Base-by-base conservation (phyloP, 1,140 invertebrate genomes). In the Brevipalpus yothersi region DNA sequence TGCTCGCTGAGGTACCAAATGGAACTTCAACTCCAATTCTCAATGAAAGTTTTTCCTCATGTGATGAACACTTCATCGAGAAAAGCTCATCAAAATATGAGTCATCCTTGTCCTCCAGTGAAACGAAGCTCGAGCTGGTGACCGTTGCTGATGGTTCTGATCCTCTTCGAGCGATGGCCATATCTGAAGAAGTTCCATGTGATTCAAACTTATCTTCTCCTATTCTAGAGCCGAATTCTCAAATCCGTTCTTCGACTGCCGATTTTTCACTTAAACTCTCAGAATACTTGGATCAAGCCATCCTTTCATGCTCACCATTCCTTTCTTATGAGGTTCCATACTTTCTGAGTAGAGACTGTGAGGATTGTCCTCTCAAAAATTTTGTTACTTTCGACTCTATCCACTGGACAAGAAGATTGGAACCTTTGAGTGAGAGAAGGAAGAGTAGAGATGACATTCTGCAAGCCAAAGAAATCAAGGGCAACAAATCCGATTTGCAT, bases 1-100 rank as follows among this genome's bases (percentile, higher is more conserved):
- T 85, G 63, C 82, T 80, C 67, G 82, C 83, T 31, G 31, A 31
- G 0, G 73, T 76, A 54, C 76, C 82, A 5, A 81, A 41, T 31
- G 31, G 31, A 79, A 79, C 0, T 72, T 84, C 59, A 72, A 51
- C n/a, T 40, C 4, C 4, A 47, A 47, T 47, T 4, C 45, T 19
- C 13, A 47, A 15, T 15, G 13, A 47, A 7, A 19, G 19, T n/a
- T n/a, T 47, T 47, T 47, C 45, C 13, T 47, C 45, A 3, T n/a
- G 19, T 47, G 13, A 15, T 47, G 12, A 17, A 11, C 15, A 58
- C 9, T 12, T 19, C 2, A 59, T 55, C 31, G 41, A 41, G 13
- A 41, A 62, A 59, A 62, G 31, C 19, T 41, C 17, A 51, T 39
- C 23, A 5, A n/a, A 57, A 9, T 4, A 41, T 3, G 39, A 40